These are phyloP conservation scores for Lophius americanus DNA, from an alignment of 2,797 vertebrate species.

Conservation along the genomic window DNA sequence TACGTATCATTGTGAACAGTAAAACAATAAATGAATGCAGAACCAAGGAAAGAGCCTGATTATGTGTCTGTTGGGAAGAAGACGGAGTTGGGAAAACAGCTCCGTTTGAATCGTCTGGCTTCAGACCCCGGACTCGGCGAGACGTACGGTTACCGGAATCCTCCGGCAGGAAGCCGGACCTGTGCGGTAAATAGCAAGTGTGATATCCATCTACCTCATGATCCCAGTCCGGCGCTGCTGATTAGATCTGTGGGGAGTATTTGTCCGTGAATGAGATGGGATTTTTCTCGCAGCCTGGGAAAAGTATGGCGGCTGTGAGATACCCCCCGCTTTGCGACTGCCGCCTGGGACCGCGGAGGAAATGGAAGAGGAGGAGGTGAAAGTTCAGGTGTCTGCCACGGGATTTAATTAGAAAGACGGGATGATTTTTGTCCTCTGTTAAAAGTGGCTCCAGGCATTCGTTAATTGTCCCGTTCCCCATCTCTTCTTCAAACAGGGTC, in stretches of 20 bases:
- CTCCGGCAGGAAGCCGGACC: constrained; percentile 43
- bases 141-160: constrained; percentile 31
- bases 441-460: constrained; percentile 83
- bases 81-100: neutral
- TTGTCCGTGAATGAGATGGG: constrained; percentile 62
- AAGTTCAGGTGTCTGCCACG: constrained; percentile 85
- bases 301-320: constrained; percentile 64
- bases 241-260: constrained; percentile 69
- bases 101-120: constrained; percentile 41
- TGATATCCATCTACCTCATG: constrained; percentile 55
- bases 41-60: too few relatives aligned
- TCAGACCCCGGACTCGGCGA: constrained; percentile 35
- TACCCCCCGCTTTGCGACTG: constrained; percentile 64
- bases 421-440: constrained; percentile 84
- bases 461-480: constrained; percentile 84
- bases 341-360: constrained; percentile 70
- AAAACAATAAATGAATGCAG: too few relatives aligned
- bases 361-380: constrained; percentile 79
- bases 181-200: constrained; percentile 58
- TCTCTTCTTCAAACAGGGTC: constrained; percentile 67
- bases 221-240: constrained; percentile 56
- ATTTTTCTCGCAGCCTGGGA: constrained; percentile 56
- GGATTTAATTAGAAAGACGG: constrained; percentile 86
- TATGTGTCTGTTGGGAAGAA: too few relatives aligned
- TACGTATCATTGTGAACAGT: too few relatives aligned